Percentiles rank a stretch among this genome's conserved stretches.
Conservation (phyloP, 1,140 invertebrate genomes). For the Popillia japonica region DNA sequence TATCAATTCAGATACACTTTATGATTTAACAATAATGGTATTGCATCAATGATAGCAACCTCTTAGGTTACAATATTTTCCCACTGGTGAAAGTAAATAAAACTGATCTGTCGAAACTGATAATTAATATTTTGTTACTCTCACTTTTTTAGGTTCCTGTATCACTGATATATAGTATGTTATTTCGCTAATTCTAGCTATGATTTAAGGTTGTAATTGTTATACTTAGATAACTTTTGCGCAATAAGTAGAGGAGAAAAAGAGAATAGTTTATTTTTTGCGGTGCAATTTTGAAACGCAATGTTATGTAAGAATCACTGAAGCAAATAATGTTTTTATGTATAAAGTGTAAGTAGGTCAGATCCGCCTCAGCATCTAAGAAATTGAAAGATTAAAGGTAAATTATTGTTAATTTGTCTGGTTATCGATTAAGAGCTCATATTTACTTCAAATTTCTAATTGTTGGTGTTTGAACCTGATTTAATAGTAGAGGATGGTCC, state of each 20-base stretch:
- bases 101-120: background rate
- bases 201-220: background rate
- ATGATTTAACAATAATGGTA: background rate
- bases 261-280: background rate
- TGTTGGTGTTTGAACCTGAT: no score
- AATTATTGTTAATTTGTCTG: no score
- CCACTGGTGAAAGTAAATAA: constrained; percentile 12
- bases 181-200: background rate
- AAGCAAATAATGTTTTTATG: constrained; percentile 3
- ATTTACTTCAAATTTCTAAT: no score
- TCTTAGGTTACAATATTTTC: background rate
- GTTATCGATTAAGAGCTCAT: no score
- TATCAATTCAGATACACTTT: background rate
- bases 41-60: background rate
- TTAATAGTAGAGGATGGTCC: no score
- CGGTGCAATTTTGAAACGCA: background rate
- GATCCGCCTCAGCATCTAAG: background rate
- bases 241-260: background rate
- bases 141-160: background rate
- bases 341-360: background rate
- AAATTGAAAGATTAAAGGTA: background rate
- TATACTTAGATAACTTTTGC: background rate
- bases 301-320: constrained; percentile 5
- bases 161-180: background rate
- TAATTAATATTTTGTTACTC: constrained; percentile 10